Evolutionary conservation across 2,888 invertebrate species (phyloP).

Genomic region (Sialis lutaria): DNA sequence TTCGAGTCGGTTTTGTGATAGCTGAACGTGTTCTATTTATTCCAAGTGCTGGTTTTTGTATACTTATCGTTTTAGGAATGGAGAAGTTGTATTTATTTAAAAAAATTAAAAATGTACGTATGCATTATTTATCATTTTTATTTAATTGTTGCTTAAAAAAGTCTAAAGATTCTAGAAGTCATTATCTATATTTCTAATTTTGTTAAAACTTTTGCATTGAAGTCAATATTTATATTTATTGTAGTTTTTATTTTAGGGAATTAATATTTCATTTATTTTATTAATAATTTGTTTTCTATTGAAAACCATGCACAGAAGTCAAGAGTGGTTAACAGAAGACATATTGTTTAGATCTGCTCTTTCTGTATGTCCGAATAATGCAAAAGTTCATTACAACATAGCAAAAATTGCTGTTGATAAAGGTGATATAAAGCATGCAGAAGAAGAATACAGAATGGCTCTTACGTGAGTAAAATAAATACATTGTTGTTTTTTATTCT

Average conservation of each 20-base stretch:
- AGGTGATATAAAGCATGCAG: slow-evolving; percentile 48
- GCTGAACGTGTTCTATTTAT: slow-evolving; percentile 76
- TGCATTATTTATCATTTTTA: background rate
- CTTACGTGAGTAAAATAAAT: slow-evolving; percentile 32
- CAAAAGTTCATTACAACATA: slow-evolving; percentile 86
- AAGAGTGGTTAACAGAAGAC: slow-evolving; percentile 69
- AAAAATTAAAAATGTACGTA: slow-evolving; percentile 16
- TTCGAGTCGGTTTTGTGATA: slow-evolving; percentile 77
- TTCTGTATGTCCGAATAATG: slow-evolving; percentile 82
- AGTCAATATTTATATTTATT: slow-evolving; percentile 6
- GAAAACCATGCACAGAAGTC: slow-evolving; percentile 43
- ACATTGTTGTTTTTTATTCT: no score
- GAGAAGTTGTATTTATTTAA: slow-evolving; percentile 20
- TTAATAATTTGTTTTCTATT: slow-evolving; percentile 16
- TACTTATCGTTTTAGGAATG: slow-evolving; percentile 48
- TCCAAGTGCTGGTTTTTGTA: slow-evolving; percentile 64
- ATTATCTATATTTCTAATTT: background rate
- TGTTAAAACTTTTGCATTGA: slow-evolving; percentile 10
- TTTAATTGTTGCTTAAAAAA: no score
- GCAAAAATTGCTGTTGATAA: slow-evolving; percentile 72
- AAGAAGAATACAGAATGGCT: slow-evolving; percentile 61
- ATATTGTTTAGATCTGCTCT: slow-evolving; percentile 63
- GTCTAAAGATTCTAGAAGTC: no score
- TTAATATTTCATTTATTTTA: background rate
- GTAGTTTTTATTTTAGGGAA: slow-evolving; percentile 13